Base-by-base conservation (phyloP, 2,113 vertebrate genomes). In the Pristiophorus japonicus region DNA sequence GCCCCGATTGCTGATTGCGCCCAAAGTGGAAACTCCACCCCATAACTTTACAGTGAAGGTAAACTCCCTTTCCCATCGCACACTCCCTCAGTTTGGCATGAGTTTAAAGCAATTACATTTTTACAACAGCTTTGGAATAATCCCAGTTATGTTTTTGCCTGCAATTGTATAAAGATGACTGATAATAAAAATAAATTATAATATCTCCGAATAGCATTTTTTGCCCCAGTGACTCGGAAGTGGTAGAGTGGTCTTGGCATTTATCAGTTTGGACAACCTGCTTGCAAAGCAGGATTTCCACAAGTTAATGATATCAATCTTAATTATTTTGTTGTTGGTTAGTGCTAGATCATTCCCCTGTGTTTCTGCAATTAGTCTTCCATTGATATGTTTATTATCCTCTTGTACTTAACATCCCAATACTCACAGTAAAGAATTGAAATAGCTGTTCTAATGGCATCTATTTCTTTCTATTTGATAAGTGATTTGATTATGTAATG, bases 251-350 rank as follows among this genome's bases (percentile, higher is more conserved):
- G 59, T 73, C 24, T 73, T 34, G 85, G 1, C 47, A 88, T 51
- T 88, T 88, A 88, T 88, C 85, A 88, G 8, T 3, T 55, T 55
- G 30, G 47, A 88, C 24, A 30, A 27, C 8, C 2, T 55, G 55
- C 85, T 88, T 59, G 14, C 2, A 85, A 47, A 47, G 81, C 24
- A 55, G 85, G 24, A 22, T 85, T 51, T 85, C 45, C 22, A 85
- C 84, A 85, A 85, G 45, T 85, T 47, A 85, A 85, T 85, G 84
- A 88, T 88, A 91, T 62, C 59, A 91, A 91, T 62, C 55, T 91
- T n/a, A 91, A 20, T 91, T 4, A 1, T 62, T 88, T n/a, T 91
- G n/a, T 78, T 62, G 87, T 59, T 91, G 34, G n/a, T 34, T n/a
- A 62, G 27, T 91, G 55, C 4, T 91, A n/a, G 10, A 14, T 34